These are phyloP conservation scores for Argya squamiceps DNA, from an alignment of 2,797 vertebrate genomes.

Conservation along the genomic window DNA sequence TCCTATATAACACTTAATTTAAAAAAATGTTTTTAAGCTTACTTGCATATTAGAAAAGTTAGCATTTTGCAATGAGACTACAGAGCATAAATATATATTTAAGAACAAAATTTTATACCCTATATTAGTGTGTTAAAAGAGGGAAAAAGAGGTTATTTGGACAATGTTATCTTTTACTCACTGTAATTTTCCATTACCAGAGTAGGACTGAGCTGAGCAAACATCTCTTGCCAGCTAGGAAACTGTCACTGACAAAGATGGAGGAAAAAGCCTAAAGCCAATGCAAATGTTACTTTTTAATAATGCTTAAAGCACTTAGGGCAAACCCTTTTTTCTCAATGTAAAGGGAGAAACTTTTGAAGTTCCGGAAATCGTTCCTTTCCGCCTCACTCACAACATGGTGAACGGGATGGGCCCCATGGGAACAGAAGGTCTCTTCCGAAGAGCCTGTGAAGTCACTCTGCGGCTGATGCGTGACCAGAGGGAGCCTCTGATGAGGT, in stretches of 20 bases:
- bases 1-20: background rate
- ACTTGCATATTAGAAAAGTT: background rate
- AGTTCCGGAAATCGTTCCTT: conserved; percentile 96
- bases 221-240: background rate
- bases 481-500: conserved; percentile 96
- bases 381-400: conserved; percentile 98
- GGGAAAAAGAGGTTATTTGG: background rate
- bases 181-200: background rate
- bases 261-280: background rate
- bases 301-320: background rate
- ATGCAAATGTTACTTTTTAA: background rate
- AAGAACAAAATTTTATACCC: background rate
- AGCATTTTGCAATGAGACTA: background rate
- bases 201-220: background rate
- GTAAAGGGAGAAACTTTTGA: conserved; percentile 96
- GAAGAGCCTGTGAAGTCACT: conserved; percentile 97
- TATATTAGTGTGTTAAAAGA: background rate
- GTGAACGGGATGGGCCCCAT: conserved; percentile 98
- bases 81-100: background rate
- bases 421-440: conserved; percentile 96
- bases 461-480: conserved; percentile 95
- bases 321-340: background rate
- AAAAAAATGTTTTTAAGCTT: background rate
- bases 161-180: background rate
- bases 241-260: background rate